Conservation (phyloP, 1,140 invertebrate genomes). For the Eumaeus atala region DNA sequence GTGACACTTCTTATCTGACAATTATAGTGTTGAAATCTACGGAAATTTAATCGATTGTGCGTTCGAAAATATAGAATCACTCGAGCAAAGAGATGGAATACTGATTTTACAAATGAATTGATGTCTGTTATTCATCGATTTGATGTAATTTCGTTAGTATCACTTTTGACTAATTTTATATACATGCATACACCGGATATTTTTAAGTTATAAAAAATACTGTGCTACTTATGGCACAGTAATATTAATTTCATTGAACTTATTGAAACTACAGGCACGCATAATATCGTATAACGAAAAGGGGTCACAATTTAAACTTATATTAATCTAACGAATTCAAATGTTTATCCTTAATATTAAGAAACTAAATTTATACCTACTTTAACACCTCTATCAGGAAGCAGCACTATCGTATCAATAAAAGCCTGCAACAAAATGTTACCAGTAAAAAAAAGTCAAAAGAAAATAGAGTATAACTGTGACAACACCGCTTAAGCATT, state of each 20-base stretch:
- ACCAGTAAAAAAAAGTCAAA: conserved; percentile 26
- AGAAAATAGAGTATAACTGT: conserved; percentile 18
- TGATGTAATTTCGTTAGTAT: too few species aligned
- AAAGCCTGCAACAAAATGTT: conserved; percentile 34
- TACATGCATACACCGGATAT: too few species aligned
- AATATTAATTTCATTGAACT: background rate
- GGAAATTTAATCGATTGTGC: too few species aligned
- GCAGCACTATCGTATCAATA: conserved; percentile 27
- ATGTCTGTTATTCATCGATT: too few species aligned
- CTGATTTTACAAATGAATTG: too few species aligned
- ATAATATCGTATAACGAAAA: background rate
- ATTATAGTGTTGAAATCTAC: too few species aligned
- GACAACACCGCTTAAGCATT: background rate
- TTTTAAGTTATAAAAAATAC: too few species aligned
- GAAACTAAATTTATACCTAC: conserved; percentile 26
- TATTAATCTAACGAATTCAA: background rate
- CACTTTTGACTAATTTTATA: too few species aligned
- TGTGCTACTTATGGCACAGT: too few species aligned
- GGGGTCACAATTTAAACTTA: background rate
- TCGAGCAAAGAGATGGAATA: too few species aligned
- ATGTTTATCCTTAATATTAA: conserved; percentile 10
- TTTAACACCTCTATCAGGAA: conserved; percentile 14
- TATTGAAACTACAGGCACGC: background rate
- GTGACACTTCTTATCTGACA: too few species aligned
- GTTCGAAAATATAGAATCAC: too few species aligned